Base-by-base conservation (phyloP, 2,888 invertebrate genomes). In the Lithophane ornitopus region DNA sequence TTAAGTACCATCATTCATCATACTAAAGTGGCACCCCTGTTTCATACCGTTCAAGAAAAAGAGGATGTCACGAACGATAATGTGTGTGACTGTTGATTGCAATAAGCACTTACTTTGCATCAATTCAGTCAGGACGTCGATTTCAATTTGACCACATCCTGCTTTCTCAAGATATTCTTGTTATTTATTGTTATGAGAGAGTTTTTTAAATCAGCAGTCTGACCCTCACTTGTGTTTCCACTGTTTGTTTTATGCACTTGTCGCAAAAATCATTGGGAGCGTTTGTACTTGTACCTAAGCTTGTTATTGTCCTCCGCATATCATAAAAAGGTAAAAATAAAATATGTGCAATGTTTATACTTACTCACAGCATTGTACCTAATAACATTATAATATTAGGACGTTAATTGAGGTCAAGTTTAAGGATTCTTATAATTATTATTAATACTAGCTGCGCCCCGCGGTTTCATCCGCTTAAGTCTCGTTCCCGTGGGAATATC, bases 61-160 rank as follows among this genome's bases (percentile, higher is more conserved):
- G 92, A 94, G 93, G 94, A 93, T 93, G 93, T 88, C 88, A 92
- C 87, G 91, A 94, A 92, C 87, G 91, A 94, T 94, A 93, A 93
- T 93, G 91, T 90, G 91, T 90, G 92, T 91, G 92, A 91, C 91
- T 90, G 93, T 91, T 95, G 94, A 95, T 95, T 95, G 94, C 94
- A 95, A 94, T 94, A 93, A 93, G 94, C 94, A 94, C 93, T 94
- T 94, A 94, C 92, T 93, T 93, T 93, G 92, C 93, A 92, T 93
- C 93, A 95, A 94, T 94, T 95, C 91, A 94, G 89, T 89, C 91
- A 92, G 93, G 91, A 93, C 93, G 95, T 94, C 95, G 94, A 94
- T 94, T 94, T 94, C 94, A 96, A 96, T 96, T 96, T 94, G 94
- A 94, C 91, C 91, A 92, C 95, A 95, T 96, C 96, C 95, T 95